Evolutionary conservation across 2,113 vertebrate species (phyloP).

Genomic region (Centropristis striata): DNA sequence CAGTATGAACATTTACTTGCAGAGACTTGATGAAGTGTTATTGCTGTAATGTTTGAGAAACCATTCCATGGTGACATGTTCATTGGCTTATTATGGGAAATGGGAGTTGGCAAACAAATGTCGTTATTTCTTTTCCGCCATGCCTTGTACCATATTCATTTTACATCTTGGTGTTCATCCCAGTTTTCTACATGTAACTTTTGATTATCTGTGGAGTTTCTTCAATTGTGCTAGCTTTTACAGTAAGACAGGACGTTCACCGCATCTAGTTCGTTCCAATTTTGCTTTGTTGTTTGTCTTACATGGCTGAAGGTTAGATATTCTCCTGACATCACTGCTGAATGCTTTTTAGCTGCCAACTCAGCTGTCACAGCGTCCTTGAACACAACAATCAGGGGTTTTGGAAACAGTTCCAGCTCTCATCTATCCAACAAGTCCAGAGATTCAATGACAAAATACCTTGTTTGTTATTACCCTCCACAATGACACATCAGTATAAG

Average conservation of each 20-base stretch:
- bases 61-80: neutral
- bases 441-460: neutral
- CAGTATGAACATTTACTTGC: neutral
- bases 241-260: neutral
- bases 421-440: neutral
- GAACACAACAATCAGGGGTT: neutral
- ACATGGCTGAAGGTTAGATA: neutral
- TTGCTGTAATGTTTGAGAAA: neutral
- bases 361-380: slow-evolving; percentile 22
- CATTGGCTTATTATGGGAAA: neutral
- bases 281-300: slow-evolving; percentile 9
- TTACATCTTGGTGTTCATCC: neutral
- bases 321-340: neutral
- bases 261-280: neutral
- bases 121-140: neutral
- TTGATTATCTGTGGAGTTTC: neutral
- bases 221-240: neutral
- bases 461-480: neutral
- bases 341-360: slow-evolving; percentile 14
- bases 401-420: neutral
- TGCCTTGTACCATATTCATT: neutral
- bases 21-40: neutral
- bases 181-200: neutral
- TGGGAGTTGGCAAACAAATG: neutral
- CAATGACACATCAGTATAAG: neutral